Conservation (phyloP, 2,888 invertebrate genomes). For the Bimastos eiseni region DNA sequence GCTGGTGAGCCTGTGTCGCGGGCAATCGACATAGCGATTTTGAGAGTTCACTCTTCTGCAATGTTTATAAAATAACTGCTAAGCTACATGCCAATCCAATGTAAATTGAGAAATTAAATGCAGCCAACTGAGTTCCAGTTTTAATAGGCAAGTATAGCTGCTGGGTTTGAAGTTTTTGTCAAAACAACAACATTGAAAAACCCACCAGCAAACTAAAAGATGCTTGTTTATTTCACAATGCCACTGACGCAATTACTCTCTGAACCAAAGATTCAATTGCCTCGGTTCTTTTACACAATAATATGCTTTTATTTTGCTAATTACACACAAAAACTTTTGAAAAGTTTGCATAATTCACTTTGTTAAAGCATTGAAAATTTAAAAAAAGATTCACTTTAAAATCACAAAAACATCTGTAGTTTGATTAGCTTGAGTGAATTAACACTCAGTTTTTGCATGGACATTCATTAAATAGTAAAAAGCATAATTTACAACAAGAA, state of each 20-base stretch:
- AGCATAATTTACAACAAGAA: neutral
- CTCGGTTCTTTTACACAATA: neutral
- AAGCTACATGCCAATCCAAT: neutral
- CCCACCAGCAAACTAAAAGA: neutral
- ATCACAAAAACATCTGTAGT: too few species aligned
- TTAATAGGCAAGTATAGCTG: neutral
- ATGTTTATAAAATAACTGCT: neutral
- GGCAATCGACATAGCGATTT: too few species aligned
- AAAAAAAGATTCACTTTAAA: neutral
- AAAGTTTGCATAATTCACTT: neutral
- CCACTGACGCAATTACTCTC: neutral
- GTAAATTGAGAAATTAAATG: neutral
- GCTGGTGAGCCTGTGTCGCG: too few species aligned
- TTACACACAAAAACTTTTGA: neutral
- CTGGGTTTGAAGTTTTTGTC: neutral
- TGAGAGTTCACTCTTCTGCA: neutral
- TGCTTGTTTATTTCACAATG: neutral
- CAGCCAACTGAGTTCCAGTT: neutral
- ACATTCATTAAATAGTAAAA: neutral
- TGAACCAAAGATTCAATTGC: too few species aligned
- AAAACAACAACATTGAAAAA: neutral
- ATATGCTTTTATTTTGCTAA: neutral
- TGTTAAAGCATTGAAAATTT: neutral
- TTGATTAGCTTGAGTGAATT: too few species aligned
- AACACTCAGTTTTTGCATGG: neutral